Evolutionary conservation across 2,797 vertebrate genomes (phyloP).

Genomic region (Clarias platycephalus): DNA sequence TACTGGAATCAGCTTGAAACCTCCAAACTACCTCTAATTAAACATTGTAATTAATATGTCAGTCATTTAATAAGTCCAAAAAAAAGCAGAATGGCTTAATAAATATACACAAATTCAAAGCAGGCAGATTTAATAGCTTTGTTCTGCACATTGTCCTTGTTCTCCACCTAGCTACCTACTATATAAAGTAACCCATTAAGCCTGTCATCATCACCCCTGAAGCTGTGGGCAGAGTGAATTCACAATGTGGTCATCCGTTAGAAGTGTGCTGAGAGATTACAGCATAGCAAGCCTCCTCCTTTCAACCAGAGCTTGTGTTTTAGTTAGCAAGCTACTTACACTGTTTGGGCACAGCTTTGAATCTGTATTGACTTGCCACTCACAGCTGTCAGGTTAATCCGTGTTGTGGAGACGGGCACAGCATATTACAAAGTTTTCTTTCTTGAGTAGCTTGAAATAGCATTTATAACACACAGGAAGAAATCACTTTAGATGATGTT

Average conservation of each 20-base stretch:
- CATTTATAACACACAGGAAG: neutral
- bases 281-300: neutral
- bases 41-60: no score
- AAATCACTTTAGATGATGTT: neutral
- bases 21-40: neutral
- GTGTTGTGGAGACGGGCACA: conserved; percentile 8
- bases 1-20: neutral
- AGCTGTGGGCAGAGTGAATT: neutral
- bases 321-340: neutral
- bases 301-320: neutral
- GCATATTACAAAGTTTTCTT: neutral
- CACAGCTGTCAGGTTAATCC: conserved; percentile 19
- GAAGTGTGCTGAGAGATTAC: neutral
- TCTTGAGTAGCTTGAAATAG: conserved; percentile 11
- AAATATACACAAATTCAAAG: neutral
- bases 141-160: neutral
- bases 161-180: neutral
- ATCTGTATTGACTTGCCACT: conserved; percentile 24
- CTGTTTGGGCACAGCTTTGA: neutral
- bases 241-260: neutral
- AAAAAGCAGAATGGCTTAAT: neutral
- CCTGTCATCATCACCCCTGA: neutral
- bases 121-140: neutral
- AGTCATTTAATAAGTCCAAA: neutral
- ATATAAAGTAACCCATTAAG: neutral